Conservation (phyloP, 2,113 vertebrate genomes). For the Actenoides hombroni region DNA sequence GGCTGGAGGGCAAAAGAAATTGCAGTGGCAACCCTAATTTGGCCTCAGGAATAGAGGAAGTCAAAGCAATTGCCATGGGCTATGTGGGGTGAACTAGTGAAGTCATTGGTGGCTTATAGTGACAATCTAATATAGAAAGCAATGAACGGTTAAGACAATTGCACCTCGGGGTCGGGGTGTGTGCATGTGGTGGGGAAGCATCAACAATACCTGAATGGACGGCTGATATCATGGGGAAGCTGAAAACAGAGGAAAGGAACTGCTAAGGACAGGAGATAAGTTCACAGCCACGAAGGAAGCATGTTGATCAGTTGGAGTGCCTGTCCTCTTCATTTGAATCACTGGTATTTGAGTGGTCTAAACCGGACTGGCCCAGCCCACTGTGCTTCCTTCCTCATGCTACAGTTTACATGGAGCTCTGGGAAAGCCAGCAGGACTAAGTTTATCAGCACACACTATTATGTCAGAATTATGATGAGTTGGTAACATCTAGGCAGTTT, state of each 20-base stretch:
- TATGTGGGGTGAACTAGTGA: not conserved
- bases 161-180: not conserved
- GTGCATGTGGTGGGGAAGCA: accelerated
- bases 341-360: not conserved
- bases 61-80: constrained; percentile 38
- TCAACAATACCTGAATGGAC: not conserved
- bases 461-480: not conserved
- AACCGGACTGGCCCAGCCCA: accelerated
- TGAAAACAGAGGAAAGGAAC: not conserved
- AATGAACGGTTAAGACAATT: not conserved
- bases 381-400: not conserved
- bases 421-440: not conserved
- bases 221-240: not conserved
- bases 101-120: not conserved
- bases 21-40: constrained; percentile 37
- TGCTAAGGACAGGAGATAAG: not conserved
- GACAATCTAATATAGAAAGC: not conserved
- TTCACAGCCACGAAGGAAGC: not conserved
- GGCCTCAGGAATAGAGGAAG: not conserved
- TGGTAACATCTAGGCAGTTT: not conserved
- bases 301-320: accelerated
- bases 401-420: not conserved
- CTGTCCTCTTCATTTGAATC: not conserved
- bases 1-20: constrained; percentile 45
- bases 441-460: not conserved